These are phyloP conservation scores for Anguilla megastoma DNA, from an alignment of 2,797 vertebrate species.

Conservation along the genomic window DNA sequence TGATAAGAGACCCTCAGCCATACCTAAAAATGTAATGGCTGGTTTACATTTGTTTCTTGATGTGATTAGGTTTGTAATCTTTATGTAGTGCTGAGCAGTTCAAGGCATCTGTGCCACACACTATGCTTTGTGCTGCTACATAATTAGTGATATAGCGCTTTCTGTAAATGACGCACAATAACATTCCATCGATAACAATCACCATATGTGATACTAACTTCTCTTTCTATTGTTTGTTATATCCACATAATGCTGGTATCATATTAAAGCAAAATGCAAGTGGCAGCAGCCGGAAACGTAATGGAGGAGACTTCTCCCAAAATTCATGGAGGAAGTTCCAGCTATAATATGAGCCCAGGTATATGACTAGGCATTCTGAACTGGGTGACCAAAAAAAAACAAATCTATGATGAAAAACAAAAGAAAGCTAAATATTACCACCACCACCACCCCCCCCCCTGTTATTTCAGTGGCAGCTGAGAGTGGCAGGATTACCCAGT, in stretches of 20 bases:
- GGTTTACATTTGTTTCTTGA: not conserved
- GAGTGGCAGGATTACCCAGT: not conserved
- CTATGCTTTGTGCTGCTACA: not conserved
- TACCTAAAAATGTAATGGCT: not conserved
- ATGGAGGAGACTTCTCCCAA: no score
- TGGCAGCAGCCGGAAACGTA: no score
- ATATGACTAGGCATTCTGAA: no score
- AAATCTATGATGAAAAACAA: no score
- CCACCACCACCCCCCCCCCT: no score
- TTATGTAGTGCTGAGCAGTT: not conserved
- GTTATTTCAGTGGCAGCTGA: not conserved
- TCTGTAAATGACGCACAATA: not conserved
- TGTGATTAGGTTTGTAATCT: not conserved
- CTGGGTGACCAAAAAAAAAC: no score
- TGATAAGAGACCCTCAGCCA: not conserved
- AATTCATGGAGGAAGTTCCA: no score
- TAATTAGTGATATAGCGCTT: not conserved
- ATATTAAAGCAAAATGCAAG: no score
- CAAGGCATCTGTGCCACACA: not conserved
- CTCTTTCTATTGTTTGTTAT: not conserved
- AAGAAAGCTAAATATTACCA: no score
- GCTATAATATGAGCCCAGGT: no score
- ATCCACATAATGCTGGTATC: not conserved
- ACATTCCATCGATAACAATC: not conserved
- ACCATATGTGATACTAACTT: no score